Evolutionary conservation across 2,113 vertebrate species (phyloP).

Genomic region (Tachuris rubrigastra): DNA sequence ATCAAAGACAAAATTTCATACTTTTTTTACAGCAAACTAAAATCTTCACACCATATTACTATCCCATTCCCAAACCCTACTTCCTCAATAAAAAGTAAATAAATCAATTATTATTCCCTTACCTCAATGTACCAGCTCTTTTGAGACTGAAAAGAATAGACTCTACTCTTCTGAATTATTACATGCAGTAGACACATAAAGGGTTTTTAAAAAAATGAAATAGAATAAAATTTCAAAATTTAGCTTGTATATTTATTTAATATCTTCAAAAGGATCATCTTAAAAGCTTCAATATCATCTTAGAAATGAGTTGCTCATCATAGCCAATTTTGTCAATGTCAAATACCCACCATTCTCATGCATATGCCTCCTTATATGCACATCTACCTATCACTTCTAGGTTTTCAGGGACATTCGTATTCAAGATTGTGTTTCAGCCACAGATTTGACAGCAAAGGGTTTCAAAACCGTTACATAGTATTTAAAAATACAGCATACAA

Average conservation of each 20-base stretch:
- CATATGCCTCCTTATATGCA: background rate
- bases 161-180: conserved; percentile 12
- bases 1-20: conserved; percentile 54
- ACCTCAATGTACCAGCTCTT: background rate
- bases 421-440: background rate
- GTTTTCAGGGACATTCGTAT: background rate
- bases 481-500: conserved; percentile 16
- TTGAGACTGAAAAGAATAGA: conserved; percentile 5
- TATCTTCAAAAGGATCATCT: conserved; percentile 8
- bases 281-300: conserved; percentile 17
- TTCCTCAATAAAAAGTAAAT: conserved; percentile 43
- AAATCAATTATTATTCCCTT: conserved; percentile 41
- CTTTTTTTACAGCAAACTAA: conserved; percentile 19
- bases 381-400: background rate
- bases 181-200: background rate
- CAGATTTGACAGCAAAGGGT: background rate
- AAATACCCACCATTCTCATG: background rate
- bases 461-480: background rate
- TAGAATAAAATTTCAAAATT: background rate
- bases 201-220: background rate
- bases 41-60: conserved; percentile 29
- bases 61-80: conserved; percentile 9
- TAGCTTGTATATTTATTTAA: background rate
- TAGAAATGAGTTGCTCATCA: background rate
- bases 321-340: background rate